Evolutionary conservation across 2,888 invertebrate species (phyloP), one percentile per base, ranked within the genome.

Genomic region (Vanessa cardui): DNA sequence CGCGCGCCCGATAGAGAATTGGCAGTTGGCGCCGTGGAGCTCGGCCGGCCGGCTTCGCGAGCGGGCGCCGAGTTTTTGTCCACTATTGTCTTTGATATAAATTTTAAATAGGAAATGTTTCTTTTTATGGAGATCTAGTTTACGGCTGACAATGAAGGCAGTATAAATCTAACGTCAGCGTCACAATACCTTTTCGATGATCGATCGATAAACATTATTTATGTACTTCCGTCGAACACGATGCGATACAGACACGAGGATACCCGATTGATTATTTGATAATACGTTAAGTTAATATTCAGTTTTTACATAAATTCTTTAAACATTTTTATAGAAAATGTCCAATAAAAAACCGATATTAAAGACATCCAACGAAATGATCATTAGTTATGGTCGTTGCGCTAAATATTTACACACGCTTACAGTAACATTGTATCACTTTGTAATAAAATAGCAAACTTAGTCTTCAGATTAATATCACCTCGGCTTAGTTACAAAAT

Each of bases 71-170:
- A 79, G 86, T 92, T 92, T 92, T 92, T 92, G 91, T 91, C 84
- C 84, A 87, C 91, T 89, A 92, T 92, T 92, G 92, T 92, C 91
- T 92, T 92, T 91, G 85, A 91, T 92, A 92, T 92, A 92, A 90
- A 91, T 92, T 92, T 91, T 84, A 91, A 92, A 91, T 92, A 92
- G 92, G 91, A 91, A 92, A 91, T 91, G 90, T 89, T 88, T 86
- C 90, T 92, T 92, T 92, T 92, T 92, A 91, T 91, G 88, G 88
- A 89, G 91, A 92, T 92, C 92, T 92, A 92, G 92, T 92, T 92
- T 92, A 92, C 88, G 89, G 88, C 87, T 90, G 90, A 89, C 92
- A 89, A 90, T 92, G 90, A 90, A 87, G 90, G 90, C 85, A 76
- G 89, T 76, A 91, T 92, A 92, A 92, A 92, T 92, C 91, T 92